These are phyloP conservation scores for Sebastes aleutianus DNA, from an alignment of 2,797 vertebrate genomes.

Conservation along the genomic window DNA sequence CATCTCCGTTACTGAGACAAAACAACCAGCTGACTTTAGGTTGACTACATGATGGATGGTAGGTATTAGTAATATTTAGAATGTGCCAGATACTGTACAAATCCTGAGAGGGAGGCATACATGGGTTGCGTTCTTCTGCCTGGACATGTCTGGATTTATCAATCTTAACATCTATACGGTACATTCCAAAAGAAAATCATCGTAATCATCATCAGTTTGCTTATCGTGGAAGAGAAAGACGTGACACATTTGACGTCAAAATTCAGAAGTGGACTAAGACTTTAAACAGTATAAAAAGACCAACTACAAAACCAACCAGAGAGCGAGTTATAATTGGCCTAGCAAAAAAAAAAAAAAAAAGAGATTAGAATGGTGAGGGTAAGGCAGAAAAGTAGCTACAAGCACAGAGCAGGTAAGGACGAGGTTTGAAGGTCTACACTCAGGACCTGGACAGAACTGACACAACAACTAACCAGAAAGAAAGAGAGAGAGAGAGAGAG, in stretches of 20 bases:
- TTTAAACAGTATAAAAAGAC: not conserved
- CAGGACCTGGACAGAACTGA: constrained; percentile 87
- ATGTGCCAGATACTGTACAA: constrained; percentile 84
- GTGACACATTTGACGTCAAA: constrained; percentile 7
- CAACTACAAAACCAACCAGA: constrained; percentile 29
- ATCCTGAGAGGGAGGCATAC: constrained; percentile 79
- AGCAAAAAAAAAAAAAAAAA: not conserved
- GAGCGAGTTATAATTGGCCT: constrained; percentile 36
- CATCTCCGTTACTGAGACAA: constrained; percentile 59
- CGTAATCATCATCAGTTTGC: not conserved
- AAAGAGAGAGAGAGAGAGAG: constrained; percentile 33
- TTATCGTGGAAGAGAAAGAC: not conserved
- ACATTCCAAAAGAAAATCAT: not conserved
- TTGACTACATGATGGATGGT: constrained; percentile 55
- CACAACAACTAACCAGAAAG: constrained; percentile 76
- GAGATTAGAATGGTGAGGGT: constrained; percentile 7
- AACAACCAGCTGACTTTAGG: constrained; percentile 73
- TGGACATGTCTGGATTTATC: not conserved
- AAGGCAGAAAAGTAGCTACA: constrained; percentile 34
- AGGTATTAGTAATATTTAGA: constrained; percentile 76
- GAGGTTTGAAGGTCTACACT: constrained; percentile 55
- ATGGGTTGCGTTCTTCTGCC: constrained; percentile 33
- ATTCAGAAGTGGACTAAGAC: not conserved
- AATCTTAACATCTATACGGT: not conserved
- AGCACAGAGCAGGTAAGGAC: constrained; percentile 35